Conservation (phyloP, 2,113 vertebrate genomes). For the Cyprinus carpio region DNA sequence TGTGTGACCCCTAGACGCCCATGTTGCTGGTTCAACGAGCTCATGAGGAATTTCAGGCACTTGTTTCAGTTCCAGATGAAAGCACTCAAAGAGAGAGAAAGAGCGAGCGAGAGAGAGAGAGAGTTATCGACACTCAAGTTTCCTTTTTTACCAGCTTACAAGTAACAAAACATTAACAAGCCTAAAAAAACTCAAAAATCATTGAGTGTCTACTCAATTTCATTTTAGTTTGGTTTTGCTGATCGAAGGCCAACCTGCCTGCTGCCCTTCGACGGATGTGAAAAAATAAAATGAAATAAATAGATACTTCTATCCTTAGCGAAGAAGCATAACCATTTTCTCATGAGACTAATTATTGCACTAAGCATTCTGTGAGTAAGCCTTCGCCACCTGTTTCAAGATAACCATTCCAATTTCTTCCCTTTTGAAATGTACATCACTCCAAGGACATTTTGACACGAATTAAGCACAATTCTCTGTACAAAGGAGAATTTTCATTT, state of each 20-base stretch:
- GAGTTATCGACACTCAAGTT: not conserved
- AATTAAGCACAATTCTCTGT: conserved; percentile 19
- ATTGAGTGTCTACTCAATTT: not conserved
- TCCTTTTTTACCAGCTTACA: conserved; percentile 16
- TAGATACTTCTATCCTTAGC: not conserved
- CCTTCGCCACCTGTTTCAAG: conserved; percentile 17
- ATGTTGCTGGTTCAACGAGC: conserved; percentile 5
- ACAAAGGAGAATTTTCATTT: not conserved
- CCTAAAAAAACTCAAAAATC: not conserved
- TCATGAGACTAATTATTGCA: conserved; percentile 28
- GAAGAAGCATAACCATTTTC: conserved; percentile 1
- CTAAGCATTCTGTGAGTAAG: conserved; percentile 6
- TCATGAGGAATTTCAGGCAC: conserved; percentile 26
- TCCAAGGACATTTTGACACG: conserved; percentile 17
- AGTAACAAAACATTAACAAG: not conserved
- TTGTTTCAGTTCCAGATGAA: conserved; percentile 32
- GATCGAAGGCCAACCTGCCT: conserved; percentile 11
- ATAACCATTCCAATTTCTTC: not conserved
- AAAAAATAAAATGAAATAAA: conserved; percentile 3
- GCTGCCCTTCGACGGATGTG: not conserved
- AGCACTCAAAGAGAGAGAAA: not conserved
- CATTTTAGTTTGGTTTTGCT: not conserved
- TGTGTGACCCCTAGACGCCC: not conserved
- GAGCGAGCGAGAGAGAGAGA: not conserved
- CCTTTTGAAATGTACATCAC: not conserved